Evolutionary conservation across 2,888 invertebrate genomes (phyloP).

Genomic region (Oscheius sp.): DNA sequence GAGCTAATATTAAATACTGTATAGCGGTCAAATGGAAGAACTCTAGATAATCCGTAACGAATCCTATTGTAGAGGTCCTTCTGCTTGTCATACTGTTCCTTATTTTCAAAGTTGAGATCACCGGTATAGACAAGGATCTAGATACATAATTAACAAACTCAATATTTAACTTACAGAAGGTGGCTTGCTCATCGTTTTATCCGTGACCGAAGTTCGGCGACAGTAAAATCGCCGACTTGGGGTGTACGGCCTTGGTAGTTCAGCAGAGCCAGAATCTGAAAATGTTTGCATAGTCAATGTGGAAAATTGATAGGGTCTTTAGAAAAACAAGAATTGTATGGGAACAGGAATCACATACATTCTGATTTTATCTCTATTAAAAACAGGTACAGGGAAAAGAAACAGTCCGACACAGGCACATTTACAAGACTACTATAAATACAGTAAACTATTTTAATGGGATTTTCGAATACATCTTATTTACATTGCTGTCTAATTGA

Average conservation of each 20-base stretch:
- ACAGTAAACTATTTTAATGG: too few relatives aligned
- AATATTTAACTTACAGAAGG: conserved; percentile 43
- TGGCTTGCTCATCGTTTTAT: conserved; percentile 38
- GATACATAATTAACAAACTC: neutral
- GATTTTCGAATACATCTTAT: too few relatives aligned
- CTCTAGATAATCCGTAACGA: conserved; percentile 37
- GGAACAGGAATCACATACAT: too few relatives aligned
- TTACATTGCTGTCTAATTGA: too few relatives aligned
- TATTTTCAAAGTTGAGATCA: too few relatives aligned
- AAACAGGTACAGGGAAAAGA: too few relatives aligned
- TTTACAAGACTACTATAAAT: too few relatives aligned
- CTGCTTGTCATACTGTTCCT: too few relatives aligned
- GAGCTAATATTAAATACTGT: conserved; percentile 62
- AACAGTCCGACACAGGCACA: too few relatives aligned
- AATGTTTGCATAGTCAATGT: neutral
- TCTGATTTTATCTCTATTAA: too few relatives aligned
- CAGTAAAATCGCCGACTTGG: conserved; percentile 22
- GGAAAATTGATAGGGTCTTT: too few relatives aligned
- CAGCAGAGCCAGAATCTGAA: conserved; percentile 17
- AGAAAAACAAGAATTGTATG: too few relatives aligned
- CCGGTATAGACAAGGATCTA: conserved; percentile 65
- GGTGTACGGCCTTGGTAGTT: conserved; percentile 21
- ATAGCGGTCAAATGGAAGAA: conserved; percentile 59
- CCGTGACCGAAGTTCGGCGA: conserved; percentile 13
- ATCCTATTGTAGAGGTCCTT: conserved; percentile 53